These are phyloP conservation scores for Bothrops alternatus DNA, from an alignment of 2,797 vertebrate species.

Conservation along the genomic window DNA sequence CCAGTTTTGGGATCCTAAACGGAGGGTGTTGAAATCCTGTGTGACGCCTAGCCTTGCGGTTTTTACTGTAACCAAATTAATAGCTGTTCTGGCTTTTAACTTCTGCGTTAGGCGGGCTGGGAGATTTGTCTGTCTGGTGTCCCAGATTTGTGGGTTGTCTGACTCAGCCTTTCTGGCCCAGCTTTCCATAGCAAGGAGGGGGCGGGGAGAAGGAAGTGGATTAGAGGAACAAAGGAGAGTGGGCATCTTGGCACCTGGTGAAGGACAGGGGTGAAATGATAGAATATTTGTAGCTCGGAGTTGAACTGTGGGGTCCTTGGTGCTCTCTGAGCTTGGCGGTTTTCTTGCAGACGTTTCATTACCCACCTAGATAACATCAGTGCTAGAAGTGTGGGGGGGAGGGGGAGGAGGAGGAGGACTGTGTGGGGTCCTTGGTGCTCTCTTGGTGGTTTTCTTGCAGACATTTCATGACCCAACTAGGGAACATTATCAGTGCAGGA, in stretches of 20 bases:
- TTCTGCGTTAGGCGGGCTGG: slow-evolving; percentile 25
- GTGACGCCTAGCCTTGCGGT: not conserved
- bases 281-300: too few species aligned
- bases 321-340: too few species aligned
- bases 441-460: too few species aligned
- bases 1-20: not conserved
- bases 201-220: slow-evolving; percentile 23
- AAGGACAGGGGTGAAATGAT: not conserved
- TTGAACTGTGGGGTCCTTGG: too few species aligned
- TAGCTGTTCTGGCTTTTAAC: slow-evolving; percentile 3
- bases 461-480: too few species aligned
- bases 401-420: too few species aligned
- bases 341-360: too few species aligned
- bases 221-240: slow-evolving; percentile 21
- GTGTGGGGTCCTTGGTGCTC: too few species aligned
- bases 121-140: not conserved
- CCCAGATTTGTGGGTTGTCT: slow-evolving; percentile 7
- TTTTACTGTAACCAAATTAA: slow-evolving; percentile 9
- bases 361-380: too few species aligned
- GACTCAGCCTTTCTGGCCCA: slow-evolving; percentile 36
- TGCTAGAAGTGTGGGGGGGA: too few species aligned
- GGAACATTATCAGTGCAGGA: not conserved
- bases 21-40: slow-evolving; percentile 35
- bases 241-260: slow-evolving; percentile 13
- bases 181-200: not conserved